Evolutionary conservation across 1,140 invertebrate species (phyloP), one percentile per base, ranked within the genome.

Genomic region (Aphelenchoides avenae): DNA sequence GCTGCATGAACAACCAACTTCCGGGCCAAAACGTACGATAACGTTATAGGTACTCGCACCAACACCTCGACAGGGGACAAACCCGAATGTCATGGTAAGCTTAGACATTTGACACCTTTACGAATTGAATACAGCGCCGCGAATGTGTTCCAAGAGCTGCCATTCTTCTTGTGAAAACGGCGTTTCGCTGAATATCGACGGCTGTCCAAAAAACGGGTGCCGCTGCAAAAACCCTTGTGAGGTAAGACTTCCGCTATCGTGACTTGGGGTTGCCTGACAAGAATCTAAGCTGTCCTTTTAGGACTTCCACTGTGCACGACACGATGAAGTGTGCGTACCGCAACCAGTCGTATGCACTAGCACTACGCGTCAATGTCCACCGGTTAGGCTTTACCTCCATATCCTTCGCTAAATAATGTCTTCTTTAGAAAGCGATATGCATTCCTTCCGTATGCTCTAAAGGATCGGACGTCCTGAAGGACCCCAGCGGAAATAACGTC

Each of bases 201-300:
- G 65, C 40, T 67, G 65, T 20, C 65, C 65, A 7, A 20, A 46
- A 6, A 67, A 67, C 33, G 64, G 64, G 11, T 20, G 48, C 13
- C 68, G 65, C 39, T 67, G 65, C 40, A 43, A 30, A 26, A 64
- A 70, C 46, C 66, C 65, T 7, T 67, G 65, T 54, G 47, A 51
- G 34, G n/a, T n/a, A n/a, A n/a, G n/a, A n/a, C n/a, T n/a, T n/a
- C n/a, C n/a, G n/a, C n/a, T n/a, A n/a, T n/a, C n/a, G n/a, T n/a
- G n/a, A n/a, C n/a, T n/a, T n/a, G n/a, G n/a, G n/a, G n/a, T n/a
- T n/a, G n/a, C n/a, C n/a, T n/a, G n/a, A n/a, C n/a, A n/a, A n/a
- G n/a, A n/a, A n/a, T n/a, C n/a, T n/a, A n/a, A n/a, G n/a, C n/a
- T n/a, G n/a, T n/a, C n/a, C n/a, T n/a, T n/a, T n/a, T n/a, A n/a